Base-by-base conservation (phyloP, 2,888 invertebrate genomes). In the Anticlea derivata region DNA sequence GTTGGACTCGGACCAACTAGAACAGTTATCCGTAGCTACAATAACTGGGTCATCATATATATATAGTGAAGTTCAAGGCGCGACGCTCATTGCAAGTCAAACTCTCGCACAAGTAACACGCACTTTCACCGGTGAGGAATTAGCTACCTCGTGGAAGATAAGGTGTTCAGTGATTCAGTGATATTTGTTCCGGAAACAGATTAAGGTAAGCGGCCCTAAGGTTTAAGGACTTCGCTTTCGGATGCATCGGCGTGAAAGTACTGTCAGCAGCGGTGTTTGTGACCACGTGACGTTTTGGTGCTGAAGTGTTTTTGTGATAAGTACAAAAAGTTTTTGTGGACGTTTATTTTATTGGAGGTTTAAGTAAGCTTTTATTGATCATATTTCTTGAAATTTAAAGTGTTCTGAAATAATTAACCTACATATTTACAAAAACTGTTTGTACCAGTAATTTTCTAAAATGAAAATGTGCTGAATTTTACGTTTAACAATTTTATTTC, bases 31-130 rank as follows among this genome's bases (percentile, higher is more conserved):
- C 71, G 75, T 69, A 68, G 73, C 78, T 93, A 92, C 92, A 65
- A 79, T 83, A 95, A 93, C 94, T 95, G 93, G 95, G 95, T 95
- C 95, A 94, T 86, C 86, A 88, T 95, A 95, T 95, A 95, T 95
- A 95, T 94, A 95, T 92, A 93, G 91, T 91, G 93, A 95, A 95
- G 95, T 95, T 95, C 94, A 95, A 94, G 95, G 94, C 93, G 92
- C 92, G 89, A 91, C 92, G 88, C 91, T 92, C 93, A 93, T 91
- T 87, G 87, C 87, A 82, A 86, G 87, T 86, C 73, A 75, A 78
- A 86, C 86, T 82, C 81, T 78, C 87, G 80, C 75, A 77, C 78
- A 68, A 76, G 76, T 74, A 75, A 75, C 84, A 90, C 88, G 86
- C 83, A 87, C 89, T 89, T 89, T 89, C 90, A 75, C 87, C 83